These are phyloP conservation scores for Seriola dumerili DNA, from an alignment of 2,113 vertebrate species.

Conservation along the genomic window DNA sequence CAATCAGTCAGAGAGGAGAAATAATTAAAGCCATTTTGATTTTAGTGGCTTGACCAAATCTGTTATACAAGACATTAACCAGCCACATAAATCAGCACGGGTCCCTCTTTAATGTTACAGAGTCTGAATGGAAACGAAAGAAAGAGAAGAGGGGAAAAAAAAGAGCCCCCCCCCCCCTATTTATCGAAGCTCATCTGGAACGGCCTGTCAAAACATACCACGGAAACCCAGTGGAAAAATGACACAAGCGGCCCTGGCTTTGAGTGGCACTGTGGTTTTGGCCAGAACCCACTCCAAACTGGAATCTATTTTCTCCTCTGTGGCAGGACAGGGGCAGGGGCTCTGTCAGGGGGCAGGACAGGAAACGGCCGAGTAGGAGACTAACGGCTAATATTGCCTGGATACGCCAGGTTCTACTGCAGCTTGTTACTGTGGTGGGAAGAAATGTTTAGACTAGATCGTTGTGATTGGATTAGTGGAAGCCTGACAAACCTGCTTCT, in stretches of 20 bases:
- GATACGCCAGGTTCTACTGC: slow-evolving; percentile 14
- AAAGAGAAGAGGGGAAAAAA: slow-evolving; percentile 20
- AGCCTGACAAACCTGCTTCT: slow-evolving; percentile 6
- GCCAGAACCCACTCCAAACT: slow-evolving; percentile 67
- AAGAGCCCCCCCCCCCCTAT: not conserved
- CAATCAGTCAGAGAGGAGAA: slow-evolving; percentile 35
- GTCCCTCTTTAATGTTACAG: slow-evolving; percentile 35
- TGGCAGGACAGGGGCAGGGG: slow-evolving; percentile 44
- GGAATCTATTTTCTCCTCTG: slow-evolving; percentile 63
- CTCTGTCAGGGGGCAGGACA: slow-evolving; percentile 41
- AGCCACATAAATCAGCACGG: slow-evolving; percentile 54
- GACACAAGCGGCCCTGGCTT: slow-evolving; percentile 65
- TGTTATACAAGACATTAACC: slow-evolving; percentile 37
- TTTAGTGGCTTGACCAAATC: slow-evolving; percentile 52
- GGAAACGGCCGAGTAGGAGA: slow-evolving; percentile 63
- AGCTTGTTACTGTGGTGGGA: slow-evolving; percentile 8
- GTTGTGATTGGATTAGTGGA: slow-evolving; percentile 3
- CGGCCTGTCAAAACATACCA: slow-evolving; percentile 77
- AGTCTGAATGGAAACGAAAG: slow-evolving; percentile 51
- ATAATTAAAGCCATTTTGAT: slow-evolving; percentile 55
- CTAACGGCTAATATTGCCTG: slow-evolving; percentile 56
- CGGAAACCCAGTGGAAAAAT: slow-evolving; percentile 75
- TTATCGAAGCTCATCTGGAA: slow-evolving; percentile 68
- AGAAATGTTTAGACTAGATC: slow-evolving; percentile 19
- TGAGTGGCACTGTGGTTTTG: slow-evolving; percentile 75